Percentiles rank a stretch among this genome's conserved stretches.
Conservation (phyloP, 2,113 vertebrate genomes). For the Alectura lathami region DNA sequence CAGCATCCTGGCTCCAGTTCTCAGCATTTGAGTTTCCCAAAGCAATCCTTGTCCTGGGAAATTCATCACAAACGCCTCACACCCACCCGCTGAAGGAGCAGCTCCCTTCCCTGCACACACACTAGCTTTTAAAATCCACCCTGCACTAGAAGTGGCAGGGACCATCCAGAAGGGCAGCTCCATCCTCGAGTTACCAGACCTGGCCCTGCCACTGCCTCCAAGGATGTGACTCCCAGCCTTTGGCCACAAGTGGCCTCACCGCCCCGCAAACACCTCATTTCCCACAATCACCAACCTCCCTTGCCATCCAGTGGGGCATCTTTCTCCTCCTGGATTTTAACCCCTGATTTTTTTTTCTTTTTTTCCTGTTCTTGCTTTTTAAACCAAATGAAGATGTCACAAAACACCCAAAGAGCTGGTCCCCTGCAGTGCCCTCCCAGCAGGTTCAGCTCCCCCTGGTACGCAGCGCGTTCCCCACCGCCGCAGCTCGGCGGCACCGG, state of each 20-base stretch:
- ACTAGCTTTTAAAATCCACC: background rate
- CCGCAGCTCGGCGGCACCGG: background rate
- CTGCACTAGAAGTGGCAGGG: background rate
- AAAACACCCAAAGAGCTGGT: background rate
- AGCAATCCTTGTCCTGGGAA: background rate
- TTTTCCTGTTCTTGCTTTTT: background rate
- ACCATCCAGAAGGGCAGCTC: background rate
- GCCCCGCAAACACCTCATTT: background rate
- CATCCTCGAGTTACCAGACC: background rate
- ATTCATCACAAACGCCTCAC: background rate
- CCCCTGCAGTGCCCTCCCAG: background rate
- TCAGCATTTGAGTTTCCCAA: background rate
- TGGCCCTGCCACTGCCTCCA: too few relatives aligned
- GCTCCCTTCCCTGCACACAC: background rate
- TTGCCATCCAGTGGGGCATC: background rate
- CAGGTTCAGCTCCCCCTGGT: background rate
- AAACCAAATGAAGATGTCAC: background rate
- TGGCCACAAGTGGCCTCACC: too few relatives aligned
- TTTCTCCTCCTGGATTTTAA: background rate
- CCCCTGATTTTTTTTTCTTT: background rate
- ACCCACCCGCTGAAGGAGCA: background rate
- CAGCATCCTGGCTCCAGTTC: too few relatives aligned
- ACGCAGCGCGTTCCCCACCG: background rate
- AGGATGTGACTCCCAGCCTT: background rate
- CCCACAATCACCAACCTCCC: background rate